These are phyloP conservation scores for Rhagonycha lutea DNA, from an alignment of 2,888 invertebrate species.

Conservation along the genomic window DNA sequence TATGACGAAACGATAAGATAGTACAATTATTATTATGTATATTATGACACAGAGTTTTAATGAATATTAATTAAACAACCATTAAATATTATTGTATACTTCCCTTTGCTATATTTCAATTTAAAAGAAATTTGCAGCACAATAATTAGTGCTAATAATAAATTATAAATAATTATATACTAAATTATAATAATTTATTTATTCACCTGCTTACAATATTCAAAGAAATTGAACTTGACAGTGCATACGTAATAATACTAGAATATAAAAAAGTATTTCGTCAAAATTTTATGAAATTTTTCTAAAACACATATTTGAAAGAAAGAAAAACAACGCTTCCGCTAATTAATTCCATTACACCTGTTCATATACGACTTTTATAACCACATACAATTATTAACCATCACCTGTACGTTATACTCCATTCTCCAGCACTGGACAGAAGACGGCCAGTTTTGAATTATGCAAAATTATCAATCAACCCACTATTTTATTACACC, in stretches of 20 bases:
- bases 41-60: background rate
- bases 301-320: background rate
- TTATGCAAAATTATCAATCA: background rate
- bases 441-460: background rate
- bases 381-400: background rate
- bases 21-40: background rate
- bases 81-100: background rate
- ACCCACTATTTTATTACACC: background rate
- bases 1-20: background rate
- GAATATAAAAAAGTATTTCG: background rate
- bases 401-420: background rate
- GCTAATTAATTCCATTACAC: slow-evolving; percentile 1
- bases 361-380: background rate
- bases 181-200: background rate
- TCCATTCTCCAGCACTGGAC: background rate
- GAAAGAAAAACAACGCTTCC: background rate
- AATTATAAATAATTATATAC: background rate
- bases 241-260: background rate
- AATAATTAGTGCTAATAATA: background rate
- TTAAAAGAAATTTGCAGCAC: background rate
- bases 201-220: background rate
- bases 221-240: background rate
- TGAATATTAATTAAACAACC: background rate
- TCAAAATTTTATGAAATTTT: background rate
- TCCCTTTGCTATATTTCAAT: background rate